phyloP scores from a whole-genome alignment of 2,113 vertebrate genomes.

The Arenaria interpres region DNA sequence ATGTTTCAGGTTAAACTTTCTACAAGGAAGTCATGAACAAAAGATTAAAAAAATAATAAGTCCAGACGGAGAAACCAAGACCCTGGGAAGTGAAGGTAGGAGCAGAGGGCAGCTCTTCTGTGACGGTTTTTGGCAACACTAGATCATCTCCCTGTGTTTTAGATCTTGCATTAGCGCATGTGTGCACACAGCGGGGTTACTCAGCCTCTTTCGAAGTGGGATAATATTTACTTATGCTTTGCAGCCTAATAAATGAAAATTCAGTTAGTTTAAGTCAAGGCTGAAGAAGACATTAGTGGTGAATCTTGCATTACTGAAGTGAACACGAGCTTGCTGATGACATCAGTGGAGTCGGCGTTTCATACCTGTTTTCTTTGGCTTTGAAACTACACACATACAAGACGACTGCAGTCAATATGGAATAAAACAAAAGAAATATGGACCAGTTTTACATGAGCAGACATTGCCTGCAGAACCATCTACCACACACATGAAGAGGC shows the following conservation, averaged over 20 bases:
- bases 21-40: not conserved
- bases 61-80: not conserved
- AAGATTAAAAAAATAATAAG: not conserved
- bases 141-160: not conserved
- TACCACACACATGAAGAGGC: not conserved
- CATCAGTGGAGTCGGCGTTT: not conserved
- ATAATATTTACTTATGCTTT: not conserved
- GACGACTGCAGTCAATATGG: not conserved
- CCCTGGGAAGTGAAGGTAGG: not conserved
- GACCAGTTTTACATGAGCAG: not conserved
- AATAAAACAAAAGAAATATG: not conserved
- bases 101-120: not conserved
- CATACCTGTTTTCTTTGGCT: not conserved
- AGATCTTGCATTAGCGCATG: accelerated
- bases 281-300: not conserved
- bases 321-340: not conserved
- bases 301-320: not conserved
- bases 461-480: not conserved
- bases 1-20: not conserved
- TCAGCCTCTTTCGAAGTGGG: not conserved
- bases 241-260: not conserved
- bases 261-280: not conserved
- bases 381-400: not conserved
- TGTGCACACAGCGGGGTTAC: not conserved
- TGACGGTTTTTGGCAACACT: not conserved